Evolutionary conservation across 2,797 vertebrate species (phyloP).

Genomic region (Protosalanx chinensis): DNA sequence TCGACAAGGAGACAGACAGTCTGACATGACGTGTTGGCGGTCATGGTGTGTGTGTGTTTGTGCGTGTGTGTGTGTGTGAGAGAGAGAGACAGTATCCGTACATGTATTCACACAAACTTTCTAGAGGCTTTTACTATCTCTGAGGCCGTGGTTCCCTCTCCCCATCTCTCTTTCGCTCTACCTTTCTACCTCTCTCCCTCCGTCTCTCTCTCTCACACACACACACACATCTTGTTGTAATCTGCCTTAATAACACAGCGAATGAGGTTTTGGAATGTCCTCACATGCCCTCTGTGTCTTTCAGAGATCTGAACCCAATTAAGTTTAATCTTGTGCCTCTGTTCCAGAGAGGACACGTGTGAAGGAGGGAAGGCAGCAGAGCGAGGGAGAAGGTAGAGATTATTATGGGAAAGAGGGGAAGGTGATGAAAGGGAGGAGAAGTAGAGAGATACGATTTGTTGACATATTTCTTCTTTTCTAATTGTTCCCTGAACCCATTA

Average conservation of each 20-base stretch:
- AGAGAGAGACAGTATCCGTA: background rate
- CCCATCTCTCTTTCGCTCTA: background rate
- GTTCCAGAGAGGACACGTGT: background rate
- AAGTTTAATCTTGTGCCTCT: background rate
- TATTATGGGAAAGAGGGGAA: background rate
- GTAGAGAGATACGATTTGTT: background rate
- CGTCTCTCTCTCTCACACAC: background rate
- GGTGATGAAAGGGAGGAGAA: background rate
- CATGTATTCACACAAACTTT: background rate
- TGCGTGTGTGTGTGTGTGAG: background rate
- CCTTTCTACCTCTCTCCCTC: background rate
- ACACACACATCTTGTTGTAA: background rate
- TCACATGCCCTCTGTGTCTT: conserved; percentile 3
- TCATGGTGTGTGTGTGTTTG: conserved; percentile 1
- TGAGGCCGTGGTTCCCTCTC: too few relatives aligned
- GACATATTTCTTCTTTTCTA: background rate
- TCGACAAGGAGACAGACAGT: conserved; percentile 17
- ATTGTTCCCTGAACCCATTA: too few relatives aligned
- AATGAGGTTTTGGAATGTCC: background rate
- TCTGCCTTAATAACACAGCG: background rate
- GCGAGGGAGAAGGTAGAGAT: background rate
- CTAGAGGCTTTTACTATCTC: too few relatives aligned
- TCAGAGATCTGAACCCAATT: conserved; percentile 9
- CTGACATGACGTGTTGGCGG: conserved; percentile 11
- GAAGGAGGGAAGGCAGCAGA: background rate